Conservation (phyloP, 64 coral and sea anemone species). For the Acropora tenuis region DNA sequence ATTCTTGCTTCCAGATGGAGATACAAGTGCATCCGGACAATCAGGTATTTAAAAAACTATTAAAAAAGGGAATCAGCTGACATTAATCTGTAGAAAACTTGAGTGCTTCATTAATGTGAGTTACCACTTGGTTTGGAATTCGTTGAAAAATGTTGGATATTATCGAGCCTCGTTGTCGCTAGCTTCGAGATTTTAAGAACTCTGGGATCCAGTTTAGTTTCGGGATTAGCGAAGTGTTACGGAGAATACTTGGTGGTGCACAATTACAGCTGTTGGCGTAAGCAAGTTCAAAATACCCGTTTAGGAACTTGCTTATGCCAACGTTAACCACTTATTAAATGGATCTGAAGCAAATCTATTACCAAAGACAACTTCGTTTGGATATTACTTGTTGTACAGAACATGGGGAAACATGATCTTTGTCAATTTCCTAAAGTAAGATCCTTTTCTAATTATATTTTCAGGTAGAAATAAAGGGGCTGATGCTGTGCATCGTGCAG, state of each 20-base stretch:
- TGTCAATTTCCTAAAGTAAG: constrained; percentile 2
- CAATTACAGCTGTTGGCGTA: background rate
- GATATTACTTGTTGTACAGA: constrained; percentile 9
- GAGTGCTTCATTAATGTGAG: no score
- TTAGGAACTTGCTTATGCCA: background rate
- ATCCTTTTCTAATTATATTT: background rate
- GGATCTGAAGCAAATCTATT: background rate
- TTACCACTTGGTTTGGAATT: no score
- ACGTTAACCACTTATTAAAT: background rate
- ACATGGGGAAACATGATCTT: background rate
- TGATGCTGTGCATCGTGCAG: background rate
- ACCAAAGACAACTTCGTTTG: background rate
- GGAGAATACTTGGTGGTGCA: no score
- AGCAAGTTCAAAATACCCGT: background rate
- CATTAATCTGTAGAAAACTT: no score
- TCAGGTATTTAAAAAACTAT: no score
- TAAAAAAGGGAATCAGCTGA: no score
- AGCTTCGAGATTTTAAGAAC: background rate
- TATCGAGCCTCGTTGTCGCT: background rate
- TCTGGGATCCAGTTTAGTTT: constrained; percentile 1
- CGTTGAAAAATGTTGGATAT: background rate
- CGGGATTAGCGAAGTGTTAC: background rate
- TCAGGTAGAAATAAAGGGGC: constrained; percentile 3
- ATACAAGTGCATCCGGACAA: no score
- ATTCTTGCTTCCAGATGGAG: no score